Evolutionary conservation across 2,888 invertebrate genomes (phyloP), one percentile per base, ranked within the genome.

Genomic region (Drosophila stalkeri): DNA sequence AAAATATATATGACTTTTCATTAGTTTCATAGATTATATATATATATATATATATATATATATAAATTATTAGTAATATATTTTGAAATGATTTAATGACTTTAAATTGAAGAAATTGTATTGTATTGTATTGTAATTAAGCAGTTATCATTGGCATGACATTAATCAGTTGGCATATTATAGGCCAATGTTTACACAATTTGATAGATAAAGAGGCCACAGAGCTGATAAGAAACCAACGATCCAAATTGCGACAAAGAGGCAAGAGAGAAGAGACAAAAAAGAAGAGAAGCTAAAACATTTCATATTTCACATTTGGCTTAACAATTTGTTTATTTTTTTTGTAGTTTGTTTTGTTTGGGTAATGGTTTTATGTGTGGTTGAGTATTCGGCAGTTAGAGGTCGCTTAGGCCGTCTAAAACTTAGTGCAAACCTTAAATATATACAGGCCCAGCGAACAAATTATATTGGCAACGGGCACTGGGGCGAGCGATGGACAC

Each of bases 371-470:
- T 61, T 35, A 12, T 35, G 11, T 39, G n/a, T 39, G 39, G 39
- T 39, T 78, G 80, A 71, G 75, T 66, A 75, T 66, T 75, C 64
- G 75, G 65, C 60, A 77, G 63, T 57, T 63, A 14, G n/a, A 18
- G 46, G n/a, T 49, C 49, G 31, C 49, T 31, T n/a, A n/a, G 49
- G 49, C 49, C 49, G 31, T 49, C 49, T 49, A 49, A 9, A 31
- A 37, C 57, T 46, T 43, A 47, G 27, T 47, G 47, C 47, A 47
- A 65, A 43, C 18, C 56, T 37, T 43, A 41, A n/a, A 46, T 47
- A 62, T 41, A 59, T 33, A 62, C 31, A 60, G 23, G 35, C 12
- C 33, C 43, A 33, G 49, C 27, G 14, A 27, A n/a, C 12, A 1
- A 47, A 9, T n/a, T 8, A 14, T n/a, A n/a, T 27, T n/a, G 47